phyloP scores from a whole-genome alignment of 2,888 invertebrate species.

The Serripes groenlandicus region DNA sequence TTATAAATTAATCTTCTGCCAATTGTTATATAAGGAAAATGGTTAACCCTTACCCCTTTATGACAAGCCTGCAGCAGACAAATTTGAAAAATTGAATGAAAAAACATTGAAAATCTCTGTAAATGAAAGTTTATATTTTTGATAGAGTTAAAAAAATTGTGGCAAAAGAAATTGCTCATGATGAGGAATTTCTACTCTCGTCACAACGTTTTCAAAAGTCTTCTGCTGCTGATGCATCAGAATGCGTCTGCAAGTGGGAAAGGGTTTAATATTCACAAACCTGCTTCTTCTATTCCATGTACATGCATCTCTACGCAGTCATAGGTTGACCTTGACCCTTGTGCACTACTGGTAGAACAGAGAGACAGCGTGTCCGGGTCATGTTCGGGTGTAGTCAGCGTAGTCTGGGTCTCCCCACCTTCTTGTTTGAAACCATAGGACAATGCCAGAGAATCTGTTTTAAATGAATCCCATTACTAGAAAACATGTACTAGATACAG shows the following conservation, averaged over 20 bases:
- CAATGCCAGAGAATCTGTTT: constrained; percentile 31
- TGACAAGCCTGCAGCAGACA: no score
- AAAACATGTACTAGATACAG: no score
- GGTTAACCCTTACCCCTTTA: no score
- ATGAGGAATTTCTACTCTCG: background rate
- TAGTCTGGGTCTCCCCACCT: background rate
- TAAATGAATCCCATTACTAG: no score
- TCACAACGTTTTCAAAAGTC: background rate
- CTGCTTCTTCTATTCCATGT: constrained; percentile 91
- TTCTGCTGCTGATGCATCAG: background rate
- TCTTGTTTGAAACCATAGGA: constrained; percentile 32
- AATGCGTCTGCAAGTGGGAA: background rate
- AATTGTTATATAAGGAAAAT: no score
- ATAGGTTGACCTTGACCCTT: constrained; percentile 45
- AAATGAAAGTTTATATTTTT: no score
- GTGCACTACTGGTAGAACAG: constrained; percentile 68
- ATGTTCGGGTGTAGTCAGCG: constrained; percentile 36
- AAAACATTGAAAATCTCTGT: no score
- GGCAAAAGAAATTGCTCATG: no score
- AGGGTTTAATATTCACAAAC: constrained; percentile 76
- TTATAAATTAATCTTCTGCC: no score
- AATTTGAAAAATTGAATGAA: no score
- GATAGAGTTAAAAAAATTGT: no score
- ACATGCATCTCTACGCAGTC: constrained; percentile 91
- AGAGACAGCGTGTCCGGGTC: constrained; percentile 77